Percentiles rank a stretch among this genome's conserved stretches.
Evolutionary conservation across 2,797 vertebrate genomes (phyloP).

Genomic region (Aeoliscus strigatus): DNA sequence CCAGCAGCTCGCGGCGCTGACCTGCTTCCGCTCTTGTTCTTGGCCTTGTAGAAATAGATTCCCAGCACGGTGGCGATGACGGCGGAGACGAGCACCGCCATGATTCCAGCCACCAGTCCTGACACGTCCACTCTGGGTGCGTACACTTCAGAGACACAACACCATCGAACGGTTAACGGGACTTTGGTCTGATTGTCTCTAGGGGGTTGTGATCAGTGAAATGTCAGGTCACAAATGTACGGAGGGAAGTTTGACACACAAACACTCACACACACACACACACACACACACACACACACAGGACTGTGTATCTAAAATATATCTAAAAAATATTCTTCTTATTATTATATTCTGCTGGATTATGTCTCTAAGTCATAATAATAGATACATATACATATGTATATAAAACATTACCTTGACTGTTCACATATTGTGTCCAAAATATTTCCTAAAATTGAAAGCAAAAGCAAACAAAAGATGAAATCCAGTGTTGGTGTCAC

Average conservation of each 20-base stretch:
- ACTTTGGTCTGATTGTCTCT: background rate
- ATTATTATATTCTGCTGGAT: too few species aligned
- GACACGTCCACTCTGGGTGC: constrained; percentile 58
- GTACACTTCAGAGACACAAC: constrained; percentile 32
- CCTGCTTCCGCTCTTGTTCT: constrained; percentile 38
- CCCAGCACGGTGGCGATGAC: constrained; percentile 63
- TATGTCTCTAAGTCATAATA: too few species aligned
- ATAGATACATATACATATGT: too few species aligned
- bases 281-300: too few species aligned
- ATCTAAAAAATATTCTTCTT: too few species aligned
- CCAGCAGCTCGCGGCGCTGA: constrained; percentile 37
- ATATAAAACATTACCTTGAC: constrained; percentile 51
- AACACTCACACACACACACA: too few species aligned
- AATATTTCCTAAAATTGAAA: constrained; percentile 42
- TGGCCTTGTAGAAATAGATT: constrained; percentile 71
- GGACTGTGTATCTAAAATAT: too few species aligned
- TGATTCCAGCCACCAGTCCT: constrained; percentile 67
- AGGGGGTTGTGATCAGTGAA: too few species aligned
- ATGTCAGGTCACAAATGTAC: too few species aligned
- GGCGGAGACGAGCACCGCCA: constrained; percentile 48
- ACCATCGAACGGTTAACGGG: background rate
- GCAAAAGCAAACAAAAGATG: constrained; percentile 1
- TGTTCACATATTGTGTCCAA: constrained; percentile 49
- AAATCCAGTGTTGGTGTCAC: too few species aligned
- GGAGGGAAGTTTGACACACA: too few species aligned